Percentiles rank a stretch among this genome's conserved stretches.
Evolutionary conservation across 53 echinoderm and acorn worm genomes (phyloP).

Genomic region (Henricia sp.): DNA sequence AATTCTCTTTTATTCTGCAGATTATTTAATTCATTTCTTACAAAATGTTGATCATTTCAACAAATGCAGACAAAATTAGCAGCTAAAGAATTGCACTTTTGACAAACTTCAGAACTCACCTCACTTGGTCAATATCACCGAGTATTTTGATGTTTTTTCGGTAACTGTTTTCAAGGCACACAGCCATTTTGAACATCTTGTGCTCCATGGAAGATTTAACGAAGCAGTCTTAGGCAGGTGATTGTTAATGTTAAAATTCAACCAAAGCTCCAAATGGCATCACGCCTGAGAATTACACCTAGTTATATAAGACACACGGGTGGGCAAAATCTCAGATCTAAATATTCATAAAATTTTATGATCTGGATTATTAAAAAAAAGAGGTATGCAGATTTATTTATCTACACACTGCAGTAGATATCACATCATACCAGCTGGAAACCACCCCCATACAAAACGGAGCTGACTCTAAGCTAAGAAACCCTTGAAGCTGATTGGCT

Average conservation of each 20-base stretch:
- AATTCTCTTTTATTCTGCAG: background rate
- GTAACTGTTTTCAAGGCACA: constrained; percentile 1
- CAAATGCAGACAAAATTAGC: background rate
- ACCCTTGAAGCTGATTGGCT: constrained; percentile 1
- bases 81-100: background rate
- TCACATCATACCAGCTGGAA: background rate
- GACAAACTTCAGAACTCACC: background rate
- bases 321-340: background rate
- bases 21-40: background rate
- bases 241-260: background rate
- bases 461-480: background rate
- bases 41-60: background rate
- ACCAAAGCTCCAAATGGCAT: background rate
- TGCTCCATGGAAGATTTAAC: too few relatives aligned
- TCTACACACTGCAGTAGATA: too few relatives aligned
- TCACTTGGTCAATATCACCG: constrained; percentile 15
- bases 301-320: background rate
- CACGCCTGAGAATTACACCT: background rate
- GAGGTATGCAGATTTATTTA: background rate
- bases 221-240: background rate
- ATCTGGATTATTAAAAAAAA: background rate
- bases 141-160: constrained; percentile 17
- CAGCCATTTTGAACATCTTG: background rate
- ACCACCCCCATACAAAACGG: background rate
- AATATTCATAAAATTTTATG: background rate